phyloP scores from a whole-genome alignment of 2,113 vertebrate species.

The Helogale parvula region DNA sequence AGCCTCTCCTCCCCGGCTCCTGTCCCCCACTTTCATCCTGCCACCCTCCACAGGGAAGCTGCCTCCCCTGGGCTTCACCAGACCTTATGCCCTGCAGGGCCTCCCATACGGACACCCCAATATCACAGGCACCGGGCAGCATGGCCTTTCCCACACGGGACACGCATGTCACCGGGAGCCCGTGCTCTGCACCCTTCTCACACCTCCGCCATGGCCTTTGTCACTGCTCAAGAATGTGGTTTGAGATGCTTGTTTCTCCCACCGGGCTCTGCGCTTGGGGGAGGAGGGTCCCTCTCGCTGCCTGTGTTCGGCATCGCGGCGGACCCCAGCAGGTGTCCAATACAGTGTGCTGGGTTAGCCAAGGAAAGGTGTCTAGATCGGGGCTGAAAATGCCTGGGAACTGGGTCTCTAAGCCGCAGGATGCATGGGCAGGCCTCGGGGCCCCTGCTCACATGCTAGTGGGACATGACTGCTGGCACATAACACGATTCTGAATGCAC shows the following conservation, averaged over 20 bases:
- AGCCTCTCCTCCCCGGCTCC: neutral
- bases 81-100: neutral
- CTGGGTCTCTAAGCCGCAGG: neutral
- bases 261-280: neutral
- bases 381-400: neutral
- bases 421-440: neutral
- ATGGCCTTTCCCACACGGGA: accelerated
- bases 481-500: neutral
- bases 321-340: neutral
- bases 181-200: neutral
- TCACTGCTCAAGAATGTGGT: neutral
- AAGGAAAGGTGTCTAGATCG: neutral
- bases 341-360: neutral
- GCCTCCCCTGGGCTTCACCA: neutral
- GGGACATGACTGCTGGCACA: neutral
- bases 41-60: neutral
- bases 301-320: neutral
- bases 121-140: neutral
- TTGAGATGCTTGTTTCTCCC: neutral
- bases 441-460: neutral
- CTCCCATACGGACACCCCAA: neutral
- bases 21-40: accelerated
- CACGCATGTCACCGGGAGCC: neutral
- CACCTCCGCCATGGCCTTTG: neutral
- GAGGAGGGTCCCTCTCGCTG: neutral